Evolutionary conservation across 2,888 invertebrate species (phyloP).

Genomic region (Ophion costatus): DNA sequence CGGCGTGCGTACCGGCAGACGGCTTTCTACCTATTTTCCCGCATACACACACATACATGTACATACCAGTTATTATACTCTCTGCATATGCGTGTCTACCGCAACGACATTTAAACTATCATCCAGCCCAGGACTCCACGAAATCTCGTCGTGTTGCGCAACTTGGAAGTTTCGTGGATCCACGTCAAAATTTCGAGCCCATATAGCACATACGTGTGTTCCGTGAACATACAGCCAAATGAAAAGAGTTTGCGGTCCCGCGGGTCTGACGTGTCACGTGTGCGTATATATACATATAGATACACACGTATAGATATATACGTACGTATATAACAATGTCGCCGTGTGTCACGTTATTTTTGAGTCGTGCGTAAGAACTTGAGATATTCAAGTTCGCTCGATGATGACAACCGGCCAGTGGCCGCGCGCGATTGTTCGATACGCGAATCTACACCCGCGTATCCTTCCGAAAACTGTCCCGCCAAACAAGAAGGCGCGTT

Average conservation of each 20-base stretch:
- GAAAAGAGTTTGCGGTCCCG: constrained; percentile 14
- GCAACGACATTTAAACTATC: constrained; percentile 35
- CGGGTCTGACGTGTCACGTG: constrained; percentile 17
- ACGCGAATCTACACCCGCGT: neutral
- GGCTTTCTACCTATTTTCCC: constrained; percentile 54
- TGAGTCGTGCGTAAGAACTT: constrained; percentile 5
- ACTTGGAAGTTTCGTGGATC: constrained; percentile 43
- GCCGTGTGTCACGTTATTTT: constrained; percentile 18
- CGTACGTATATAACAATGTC: constrained; percentile 25
- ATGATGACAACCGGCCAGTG: neutral
- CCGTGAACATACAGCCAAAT: neutral
- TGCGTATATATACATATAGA: neutral
- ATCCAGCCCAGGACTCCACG: constrained; percentile 46
- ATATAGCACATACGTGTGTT: constrained; percentile 19
- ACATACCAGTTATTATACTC: neutral
- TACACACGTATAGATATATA: neutral
- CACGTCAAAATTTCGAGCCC: constrained; percentile 38
- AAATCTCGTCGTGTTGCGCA: constrained; percentile 59
- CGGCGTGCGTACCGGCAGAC: constrained; percentile 3
- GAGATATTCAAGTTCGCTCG: neutral
- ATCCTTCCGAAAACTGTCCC: neutral
- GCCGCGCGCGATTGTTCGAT: neutral
- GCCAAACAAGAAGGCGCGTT: neutral
- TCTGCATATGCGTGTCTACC: neutral
- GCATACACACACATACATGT: neutral